Base-by-base conservation (phyloP, 2,797 vertebrate species). In the Alosa sapidissima region DNA sequence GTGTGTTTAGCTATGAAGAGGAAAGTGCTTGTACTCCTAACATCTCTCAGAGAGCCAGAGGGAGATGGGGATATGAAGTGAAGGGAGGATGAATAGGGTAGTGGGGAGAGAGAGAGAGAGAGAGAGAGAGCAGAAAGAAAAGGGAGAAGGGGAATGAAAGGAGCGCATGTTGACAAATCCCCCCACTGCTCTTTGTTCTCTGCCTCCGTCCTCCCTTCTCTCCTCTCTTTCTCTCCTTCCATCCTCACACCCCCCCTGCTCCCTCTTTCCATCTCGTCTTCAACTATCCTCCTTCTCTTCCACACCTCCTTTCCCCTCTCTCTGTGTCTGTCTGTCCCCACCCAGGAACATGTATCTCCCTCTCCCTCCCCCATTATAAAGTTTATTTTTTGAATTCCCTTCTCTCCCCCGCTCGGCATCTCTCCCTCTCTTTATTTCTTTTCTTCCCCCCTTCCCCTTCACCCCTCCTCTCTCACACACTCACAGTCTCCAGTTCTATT, bases 1-100 rank as follows among this genome's bases (percentile, higher is more conserved):
- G 13, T 4, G 1, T 72, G 33, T 72, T 10, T 28, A 65, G 68
- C 41, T 41, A 14, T 72, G 68, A 19, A 41, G 16, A 65, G n/a
- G 0, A 75, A 75, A 75, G 36, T 33, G 28, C 33, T 36, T 16
- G 33, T 16, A 45, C 33, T 45, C 36, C 24, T 58, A 21, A 21
- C 68, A 14, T 28, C 11, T 36, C 5, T 36, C 28, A 14, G 33
- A 36, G 65, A 33, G 28, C 16, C 2, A 72, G 28, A 49, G 48
- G 11, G 10, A 13, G 65, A 58, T 28, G 11, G 82, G 75, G 88
- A 81, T 82, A 86, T 58, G 85, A 52, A 86, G 62, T 88, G 88
- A 87, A 83, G 90, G 87, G 90, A 90, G 89, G 90, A 91, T 93
- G 93, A 93, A 93, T 93, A 93, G 91, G 88, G 88, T 89, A 81